phyloP scores from a whole-genome alignment of 2,888 invertebrate genomes.

The Amiota minor region DNA sequence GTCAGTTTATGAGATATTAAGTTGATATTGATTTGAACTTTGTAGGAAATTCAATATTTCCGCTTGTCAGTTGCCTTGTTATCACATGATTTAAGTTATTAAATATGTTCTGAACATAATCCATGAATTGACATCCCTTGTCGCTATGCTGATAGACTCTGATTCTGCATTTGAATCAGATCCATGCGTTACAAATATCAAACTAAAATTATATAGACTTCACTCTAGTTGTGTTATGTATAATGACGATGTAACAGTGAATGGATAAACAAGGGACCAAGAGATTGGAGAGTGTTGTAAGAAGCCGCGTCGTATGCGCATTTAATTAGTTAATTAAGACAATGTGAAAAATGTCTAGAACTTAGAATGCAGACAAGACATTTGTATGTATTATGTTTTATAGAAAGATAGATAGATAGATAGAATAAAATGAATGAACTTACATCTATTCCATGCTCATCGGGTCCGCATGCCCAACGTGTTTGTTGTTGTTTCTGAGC shows the following conservation, averaged over 20 bases:
- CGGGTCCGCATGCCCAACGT: constrained; percentile 87
- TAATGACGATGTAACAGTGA: background rate
- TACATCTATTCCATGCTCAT: constrained; percentile 91
- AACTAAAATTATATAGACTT: constrained; percentile 3
- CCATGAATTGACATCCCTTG: no score
- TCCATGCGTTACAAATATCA: background rate
- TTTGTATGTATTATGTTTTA: constrained; percentile 1
- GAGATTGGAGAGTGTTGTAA: background rate
- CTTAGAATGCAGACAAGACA: background rate
- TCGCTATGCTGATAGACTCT: no score
- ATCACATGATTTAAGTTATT: no score
- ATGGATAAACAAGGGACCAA: background rate
- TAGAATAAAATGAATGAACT: constrained; percentile 69
- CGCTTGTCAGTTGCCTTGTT: no score
- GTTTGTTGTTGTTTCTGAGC: constrained; percentile 80
- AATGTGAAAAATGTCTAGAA: constrained; percentile 1
- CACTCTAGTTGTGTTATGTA: background rate
- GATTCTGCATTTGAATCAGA: no score
- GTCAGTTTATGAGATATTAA: no score
- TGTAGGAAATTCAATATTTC: no score
- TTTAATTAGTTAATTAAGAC: constrained; percentile 30
- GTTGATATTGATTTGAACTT: no score
- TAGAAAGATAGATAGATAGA: background rate
- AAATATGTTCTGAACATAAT: no score
- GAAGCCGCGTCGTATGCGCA: background rate